Base-by-base conservation (phyloP, 2,888 invertebrate genomes). In the Sinohyriopsis cumingii region DNA sequence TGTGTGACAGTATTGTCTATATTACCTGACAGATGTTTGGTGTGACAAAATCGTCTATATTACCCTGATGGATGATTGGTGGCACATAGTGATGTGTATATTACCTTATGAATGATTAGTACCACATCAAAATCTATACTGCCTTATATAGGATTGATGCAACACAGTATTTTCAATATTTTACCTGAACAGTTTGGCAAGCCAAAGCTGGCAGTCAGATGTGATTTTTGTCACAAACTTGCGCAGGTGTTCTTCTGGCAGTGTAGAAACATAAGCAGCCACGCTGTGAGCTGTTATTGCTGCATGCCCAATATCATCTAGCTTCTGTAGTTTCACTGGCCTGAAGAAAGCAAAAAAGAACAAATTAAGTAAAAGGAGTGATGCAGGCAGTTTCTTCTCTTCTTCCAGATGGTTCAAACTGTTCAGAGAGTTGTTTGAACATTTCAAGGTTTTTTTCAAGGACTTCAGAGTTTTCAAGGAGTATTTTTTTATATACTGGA, bases 271-370 rank as follows among this genome's bases (percentile, higher is more conserved):
- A 87, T 95, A 94, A 0, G 97, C 96, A 6, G 95, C 94, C 79
- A 97, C 93, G 87, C 95, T 95, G 89, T 97, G 96, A n/a, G 96
- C 94, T 28, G 96, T 92, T 67, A 96, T 93, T 18, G 95, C 93
- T 60, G 86, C 83, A 67, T 86, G 83, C 20, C 84, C 83, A 66
- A 82, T 77, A 12, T 81, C 78, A 75, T 88, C 88, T 57, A 90
- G 73, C 56, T 80, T 80, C 62, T 80, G 81, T 57, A 87, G 76
- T 60, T 64, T 74, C 33, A 75, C 75, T 25, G 57, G 68, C 53
- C 77, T 77, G 68, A 6, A 74, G 71, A 7, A 59, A 24, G 33
- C 2, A 45, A 3, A 45, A 12, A 45, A 15, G 45, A 12, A 12
- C 45, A 45, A 15, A 45, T 12, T 45, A 45, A 45, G 3, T 45